Percentiles rank a stretch among this genome's conserved stretches.
Evolutionary conservation across 2,113 vertebrate species (phyloP).

Genomic region (Hystrix cristata): DNA sequence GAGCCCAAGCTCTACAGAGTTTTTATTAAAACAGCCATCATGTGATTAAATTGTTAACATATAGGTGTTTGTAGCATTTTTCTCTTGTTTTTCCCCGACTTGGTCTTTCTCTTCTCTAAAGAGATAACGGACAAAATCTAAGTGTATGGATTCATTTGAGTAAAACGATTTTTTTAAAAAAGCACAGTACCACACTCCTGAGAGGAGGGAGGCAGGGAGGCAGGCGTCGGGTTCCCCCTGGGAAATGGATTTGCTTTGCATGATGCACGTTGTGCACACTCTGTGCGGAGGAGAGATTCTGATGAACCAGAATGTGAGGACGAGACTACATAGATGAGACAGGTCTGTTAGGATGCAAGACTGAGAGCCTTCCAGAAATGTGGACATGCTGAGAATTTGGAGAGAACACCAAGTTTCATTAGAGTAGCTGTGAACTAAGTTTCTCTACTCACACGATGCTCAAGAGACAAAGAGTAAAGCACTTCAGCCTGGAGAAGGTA

Average conservation of each 20-base stretch:
- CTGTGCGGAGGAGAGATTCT: not conserved
- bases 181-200: not conserved
- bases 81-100: not conserved
- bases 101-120: slow-evolving; percentile 3
- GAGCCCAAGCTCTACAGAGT: not conserved
- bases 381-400: slow-evolving; percentile 1
- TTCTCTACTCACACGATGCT: not conserved
- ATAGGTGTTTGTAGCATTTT: not conserved
- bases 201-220: accelerated
- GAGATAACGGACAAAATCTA: slow-evolving; percentile 8
- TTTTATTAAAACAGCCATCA: slow-evolving; percentile 28
- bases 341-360: not conserved
- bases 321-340: not conserved
- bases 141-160: not conserved
- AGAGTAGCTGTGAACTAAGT: not conserved
- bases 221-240: not conserved
- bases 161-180: not conserved
- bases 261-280: not conserved
- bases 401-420: not conserved
- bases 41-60: not conserved
- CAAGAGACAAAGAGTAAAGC: not conserved
- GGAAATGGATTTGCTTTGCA: not conserved
- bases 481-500: not conserved
- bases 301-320: not conserved
- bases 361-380: not conserved